Evolutionary conservation across 2,888 invertebrate genomes (phyloP).

Genomic region (Nomada hirtipes): DNA sequence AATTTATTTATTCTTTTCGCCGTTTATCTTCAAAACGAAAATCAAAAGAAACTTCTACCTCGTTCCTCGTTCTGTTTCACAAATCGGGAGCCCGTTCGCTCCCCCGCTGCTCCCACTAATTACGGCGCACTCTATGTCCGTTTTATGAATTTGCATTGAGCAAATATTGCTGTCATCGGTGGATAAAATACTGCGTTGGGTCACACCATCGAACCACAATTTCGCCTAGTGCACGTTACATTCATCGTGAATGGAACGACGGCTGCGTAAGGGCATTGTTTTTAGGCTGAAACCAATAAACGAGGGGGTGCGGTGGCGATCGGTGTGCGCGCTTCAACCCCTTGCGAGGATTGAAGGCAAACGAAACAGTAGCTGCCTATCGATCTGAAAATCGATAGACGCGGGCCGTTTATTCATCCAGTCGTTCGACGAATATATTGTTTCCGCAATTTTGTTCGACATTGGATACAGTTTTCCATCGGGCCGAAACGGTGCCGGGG

Average conservation of each 20-base stretch:
- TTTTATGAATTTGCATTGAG: constrained; percentile 52
- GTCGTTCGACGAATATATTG: constrained; percentile 74
- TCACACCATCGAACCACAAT: constrained; percentile 61
- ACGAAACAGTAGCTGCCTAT: constrained; percentile 66
- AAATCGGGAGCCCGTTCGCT: no score
- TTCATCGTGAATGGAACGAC: constrained; percentile 59
- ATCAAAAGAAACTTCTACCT: no score
- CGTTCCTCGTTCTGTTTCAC: no score
- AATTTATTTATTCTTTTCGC: no score
- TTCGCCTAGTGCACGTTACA: constrained; percentile 60
- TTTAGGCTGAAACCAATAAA: constrained; percentile 77
- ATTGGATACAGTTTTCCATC: constrained; percentile 71
- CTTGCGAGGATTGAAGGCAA: constrained; percentile 65
- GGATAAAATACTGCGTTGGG: constrained; percentile 57
- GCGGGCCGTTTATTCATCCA: constrained; percentile 70
- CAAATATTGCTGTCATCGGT: constrained; percentile 56
- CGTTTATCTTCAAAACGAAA: no score
- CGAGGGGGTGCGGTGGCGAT: constrained; percentile 63
- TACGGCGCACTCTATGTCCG: constrained; percentile 10
- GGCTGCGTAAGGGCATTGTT: constrained; percentile 73
- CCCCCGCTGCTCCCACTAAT: neutral
- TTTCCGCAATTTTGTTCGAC: constrained; percentile 74
- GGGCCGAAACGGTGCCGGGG: constrained; percentile 56
- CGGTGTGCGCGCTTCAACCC: constrained; percentile 52
- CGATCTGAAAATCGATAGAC: constrained; percentile 73